These are phyloP conservation scores for Cavia porcellus DNA, from an alignment of 2,113 vertebrate species.

Conservation along the genomic window DNA sequence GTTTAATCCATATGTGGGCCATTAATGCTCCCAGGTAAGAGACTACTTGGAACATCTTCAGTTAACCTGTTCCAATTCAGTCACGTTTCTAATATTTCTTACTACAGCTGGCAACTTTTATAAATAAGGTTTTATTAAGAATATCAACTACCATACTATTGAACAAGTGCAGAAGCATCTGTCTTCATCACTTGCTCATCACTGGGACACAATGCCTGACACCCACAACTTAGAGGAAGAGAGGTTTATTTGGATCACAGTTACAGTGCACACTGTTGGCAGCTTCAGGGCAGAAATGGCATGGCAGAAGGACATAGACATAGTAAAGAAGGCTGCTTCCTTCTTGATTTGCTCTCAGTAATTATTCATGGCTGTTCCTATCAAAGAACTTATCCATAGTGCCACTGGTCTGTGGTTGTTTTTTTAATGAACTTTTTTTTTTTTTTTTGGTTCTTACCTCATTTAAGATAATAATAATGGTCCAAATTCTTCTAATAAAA, in stretches of 20 bases:
- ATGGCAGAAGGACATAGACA: not conserved
- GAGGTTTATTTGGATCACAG: not conserved
- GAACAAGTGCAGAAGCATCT: not conserved
- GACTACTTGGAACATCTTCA: not conserved
- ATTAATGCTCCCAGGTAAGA: not conserved
- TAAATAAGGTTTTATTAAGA: not conserved
- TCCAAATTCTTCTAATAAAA: not conserved
- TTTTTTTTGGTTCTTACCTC: slow-evolving; percentile 11
- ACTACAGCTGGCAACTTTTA: not conserved
- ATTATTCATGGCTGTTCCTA: not conserved
- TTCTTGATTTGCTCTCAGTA: not conserved
- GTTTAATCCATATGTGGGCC: not conserved
- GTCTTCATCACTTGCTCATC: not conserved
- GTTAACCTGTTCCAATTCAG: not conserved
- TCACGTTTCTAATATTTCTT: not conserved
- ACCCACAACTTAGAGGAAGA: not conserved
- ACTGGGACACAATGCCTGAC: not conserved
- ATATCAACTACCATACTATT: not conserved
- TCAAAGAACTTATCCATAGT: not conserved
- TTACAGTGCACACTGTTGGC: not conserved
- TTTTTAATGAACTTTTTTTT: not conserved
- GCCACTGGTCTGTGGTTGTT: not conserved
- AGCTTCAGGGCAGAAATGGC: not conserved
- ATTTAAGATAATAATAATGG: not conserved
- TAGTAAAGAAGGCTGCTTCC: not conserved